Percentiles rank a stretch among this genome's conserved stretches.
Evolutionary conservation across 2,888 invertebrate genomes (phyloP).

Genomic region (Mesoligia furuncula): DNA sequence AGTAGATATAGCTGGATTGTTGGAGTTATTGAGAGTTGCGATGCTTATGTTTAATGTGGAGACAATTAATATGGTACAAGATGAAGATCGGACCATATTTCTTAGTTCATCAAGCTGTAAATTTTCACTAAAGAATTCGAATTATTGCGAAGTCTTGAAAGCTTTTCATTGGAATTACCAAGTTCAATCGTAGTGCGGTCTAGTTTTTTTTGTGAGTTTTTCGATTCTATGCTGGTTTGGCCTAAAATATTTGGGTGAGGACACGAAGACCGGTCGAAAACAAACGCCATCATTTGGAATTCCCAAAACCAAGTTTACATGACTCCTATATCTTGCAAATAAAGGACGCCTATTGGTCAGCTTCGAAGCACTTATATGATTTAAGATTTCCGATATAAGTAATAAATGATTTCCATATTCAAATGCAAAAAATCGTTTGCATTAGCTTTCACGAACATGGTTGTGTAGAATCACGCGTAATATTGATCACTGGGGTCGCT

Average conservation of each 20-base stretch:
- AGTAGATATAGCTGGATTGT: conserved; percentile 54
- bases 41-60: conserved; percentile 3
- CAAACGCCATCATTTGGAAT: neutral
- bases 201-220: neutral
- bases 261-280: neutral
- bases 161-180: neutral
- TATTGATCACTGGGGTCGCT: conserved; percentile 74
- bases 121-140: neutral
- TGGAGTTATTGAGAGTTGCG: conserved; percentile 30
- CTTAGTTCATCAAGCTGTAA: neutral
- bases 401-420: conserved; percentile 21
- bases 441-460: conserved; percentile 31
- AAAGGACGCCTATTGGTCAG: neutral
- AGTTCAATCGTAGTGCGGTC: neutral
- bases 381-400: conserved; percentile 19
- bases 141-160: neutral
- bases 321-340: neutral
- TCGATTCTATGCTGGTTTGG: neutral
- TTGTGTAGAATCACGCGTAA: conserved; percentile 52
- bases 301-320: neutral
- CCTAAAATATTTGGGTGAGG: neutral
- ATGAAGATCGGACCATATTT: neutral
- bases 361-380: neutral
- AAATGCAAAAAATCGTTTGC: conserved; percentile 31
- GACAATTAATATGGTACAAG: neutral